These are phyloP conservation scores for Rhinoderma darwinii DNA, from an alignment of 2,113 vertebrate species.

Conservation along the genomic window DNA sequence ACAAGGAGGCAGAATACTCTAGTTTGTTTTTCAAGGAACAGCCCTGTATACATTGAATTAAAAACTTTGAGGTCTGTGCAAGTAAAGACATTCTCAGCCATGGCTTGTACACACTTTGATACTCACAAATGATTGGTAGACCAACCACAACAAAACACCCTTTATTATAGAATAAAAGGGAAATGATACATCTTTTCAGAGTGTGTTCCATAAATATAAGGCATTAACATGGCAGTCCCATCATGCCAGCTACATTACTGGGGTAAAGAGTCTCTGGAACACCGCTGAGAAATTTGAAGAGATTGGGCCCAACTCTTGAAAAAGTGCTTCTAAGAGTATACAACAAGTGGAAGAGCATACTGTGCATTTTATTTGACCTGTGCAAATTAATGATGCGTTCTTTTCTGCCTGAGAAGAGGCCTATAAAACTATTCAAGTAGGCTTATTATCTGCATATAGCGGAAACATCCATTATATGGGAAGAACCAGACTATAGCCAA, in stretches of 20 bases:
- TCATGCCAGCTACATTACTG: slow-evolving; percentile 20
- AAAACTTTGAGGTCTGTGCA: slow-evolving; percentile 46
- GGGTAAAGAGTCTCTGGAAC: background rate
- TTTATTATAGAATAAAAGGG: slow-evolving; percentile 27
- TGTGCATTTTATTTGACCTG: background rate
- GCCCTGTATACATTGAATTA: slow-evolving; percentile 34
- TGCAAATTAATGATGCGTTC: background rate
- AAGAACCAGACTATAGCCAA: background rate
- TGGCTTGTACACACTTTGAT: slow-evolving; percentile 28
- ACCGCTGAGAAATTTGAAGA: background rate
- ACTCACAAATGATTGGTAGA: background rate
- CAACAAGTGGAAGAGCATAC: slow-evolving; percentile 8
- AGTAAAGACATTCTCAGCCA: slow-evolving; percentile 34
- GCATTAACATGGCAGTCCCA: slow-evolving; percentile 27
- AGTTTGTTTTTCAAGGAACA: slow-evolving; percentile 16
- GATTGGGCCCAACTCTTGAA: background rate
- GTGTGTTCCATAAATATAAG: slow-evolving; percentile 21
- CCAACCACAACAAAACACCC: slow-evolving; percentile 25
- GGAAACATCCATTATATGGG: background rate
- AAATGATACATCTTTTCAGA: background rate
- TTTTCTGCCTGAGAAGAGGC: background rate
- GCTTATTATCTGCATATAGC: background rate
- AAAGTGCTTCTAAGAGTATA: background rate
- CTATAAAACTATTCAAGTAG: background rate
- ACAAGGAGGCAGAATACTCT: slow-evolving; percentile 36